Conservation (phyloP, 2,888 invertebrate genomes). For the Trichopria drosophilae region DNA sequence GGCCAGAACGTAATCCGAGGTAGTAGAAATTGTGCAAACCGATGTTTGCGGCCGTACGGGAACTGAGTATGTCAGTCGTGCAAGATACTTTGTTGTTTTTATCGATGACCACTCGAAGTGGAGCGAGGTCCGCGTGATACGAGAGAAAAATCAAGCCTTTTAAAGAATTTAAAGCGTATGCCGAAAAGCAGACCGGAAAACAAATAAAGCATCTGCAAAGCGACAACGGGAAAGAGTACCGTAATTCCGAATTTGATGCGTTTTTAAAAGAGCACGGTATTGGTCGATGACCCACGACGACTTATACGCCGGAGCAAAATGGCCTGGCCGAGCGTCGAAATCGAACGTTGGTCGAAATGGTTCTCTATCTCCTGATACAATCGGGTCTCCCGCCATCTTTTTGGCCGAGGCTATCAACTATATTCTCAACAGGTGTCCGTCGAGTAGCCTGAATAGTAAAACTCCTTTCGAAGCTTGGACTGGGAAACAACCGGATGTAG, state of each 20-base stretch:
- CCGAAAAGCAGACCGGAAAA: conserved; percentile 28
- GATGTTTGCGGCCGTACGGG: conserved; percentile 36
- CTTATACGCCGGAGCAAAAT: conserved; percentile 42
- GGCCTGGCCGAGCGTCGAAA: conserved; percentile 43
- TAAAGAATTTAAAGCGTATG: conserved; percentile 29
- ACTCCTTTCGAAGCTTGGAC: background rate
- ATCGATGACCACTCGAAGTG: conserved; percentile 37
- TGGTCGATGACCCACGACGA: conserved; percentile 32
- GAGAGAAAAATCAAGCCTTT: conserved; percentile 32
- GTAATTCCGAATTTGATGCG: conserved; percentile 30
- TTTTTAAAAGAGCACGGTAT: conserved; percentile 37
- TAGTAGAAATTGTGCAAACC: conserved; percentile 35
- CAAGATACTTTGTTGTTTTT: conserved; percentile 34
- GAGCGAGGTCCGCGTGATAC: conserved; percentile 32
- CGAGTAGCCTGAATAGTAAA: no score
- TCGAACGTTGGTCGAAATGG: conserved; percentile 39
- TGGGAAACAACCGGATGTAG: background rate
- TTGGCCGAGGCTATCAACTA: no score
- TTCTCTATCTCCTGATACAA: no score
- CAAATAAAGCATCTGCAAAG: conserved; percentile 33
- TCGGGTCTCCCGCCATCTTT: no score
- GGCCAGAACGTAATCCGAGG: conserved; percentile 15
- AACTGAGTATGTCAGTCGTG: conserved; percentile 28
- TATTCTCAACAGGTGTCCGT: no score
- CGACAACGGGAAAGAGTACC: conserved; percentile 37